phyloP scores from a whole-genome alignment of 2,888 invertebrate species.

The Lepidocyrtoides sp. region DNA sequence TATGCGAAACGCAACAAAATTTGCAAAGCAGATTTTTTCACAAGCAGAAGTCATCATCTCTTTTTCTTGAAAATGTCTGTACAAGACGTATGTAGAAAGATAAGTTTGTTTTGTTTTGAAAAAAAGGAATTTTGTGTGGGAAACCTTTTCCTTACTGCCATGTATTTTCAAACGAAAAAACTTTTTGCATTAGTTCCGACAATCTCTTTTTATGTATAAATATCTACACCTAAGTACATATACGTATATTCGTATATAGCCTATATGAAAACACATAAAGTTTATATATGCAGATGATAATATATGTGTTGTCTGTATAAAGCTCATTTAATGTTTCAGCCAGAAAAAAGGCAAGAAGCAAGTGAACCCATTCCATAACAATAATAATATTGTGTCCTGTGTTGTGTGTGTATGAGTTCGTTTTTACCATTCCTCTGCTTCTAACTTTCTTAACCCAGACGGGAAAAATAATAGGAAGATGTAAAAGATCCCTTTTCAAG shows the following conservation, averaged over 20 bases:
- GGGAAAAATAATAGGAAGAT: slow-evolving; percentile 76
- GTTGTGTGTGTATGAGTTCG: too few relatives aligned
- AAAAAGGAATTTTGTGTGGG: not conserved
- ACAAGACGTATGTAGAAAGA: not conserved
- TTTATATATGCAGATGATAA: too few relatives aligned
- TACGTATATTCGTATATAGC: too few relatives aligned
- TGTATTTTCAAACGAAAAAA: slow-evolving; percentile 12
- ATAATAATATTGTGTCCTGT: slow-evolving; percentile 50
- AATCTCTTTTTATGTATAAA: slow-evolving; percentile 38
- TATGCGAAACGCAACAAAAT: not conserved
- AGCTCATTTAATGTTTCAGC: slow-evolving; percentile 1
- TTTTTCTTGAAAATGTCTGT: not conserved
- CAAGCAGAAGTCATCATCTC: slow-evolving; percentile 5
- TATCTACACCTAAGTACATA: too few relatives aligned
- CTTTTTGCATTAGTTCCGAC: slow-evolving; percentile 71
- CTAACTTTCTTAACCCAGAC: slow-evolving; percentile 32
- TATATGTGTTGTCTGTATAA: slow-evolving; percentile 2
- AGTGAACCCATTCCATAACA: slow-evolving; percentile 46
- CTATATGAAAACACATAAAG: too few relatives aligned
- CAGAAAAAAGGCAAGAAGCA: not conserved
- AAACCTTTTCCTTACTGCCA: not conserved
- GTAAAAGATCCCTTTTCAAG: slow-evolving; percentile 80
- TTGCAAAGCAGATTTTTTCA: slow-evolving; percentile 52
- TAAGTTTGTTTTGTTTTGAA: not conserved
- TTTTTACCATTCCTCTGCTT: slow-evolving; percentile 6